Conservation (phyloP, 92 coral and sea anemone genomes). For the Phenganax subtilis region DNA sequence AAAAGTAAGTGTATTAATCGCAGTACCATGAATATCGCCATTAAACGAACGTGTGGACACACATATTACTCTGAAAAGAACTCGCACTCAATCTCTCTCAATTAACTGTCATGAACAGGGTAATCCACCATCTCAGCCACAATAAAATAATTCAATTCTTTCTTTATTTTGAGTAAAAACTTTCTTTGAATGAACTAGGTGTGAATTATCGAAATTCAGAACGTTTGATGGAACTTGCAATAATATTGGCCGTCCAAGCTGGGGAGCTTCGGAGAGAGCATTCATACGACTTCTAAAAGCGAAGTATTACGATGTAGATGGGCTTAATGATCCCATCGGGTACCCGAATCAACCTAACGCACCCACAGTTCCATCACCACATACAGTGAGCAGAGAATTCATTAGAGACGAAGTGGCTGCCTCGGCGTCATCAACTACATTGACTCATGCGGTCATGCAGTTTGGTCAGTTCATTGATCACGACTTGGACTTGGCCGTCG, state of each 20-base stretch:
- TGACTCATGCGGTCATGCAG: slow-evolving; percentile 34
- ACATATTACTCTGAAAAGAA: too few relatives aligned
- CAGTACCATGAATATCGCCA: too few relatives aligned
- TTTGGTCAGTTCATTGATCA: slow-evolving; percentile 39
- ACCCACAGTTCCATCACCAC: slow-evolving; percentile 17
- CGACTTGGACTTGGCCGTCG: slow-evolving; percentile 25
- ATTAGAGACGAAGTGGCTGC: slow-evolving; percentile 31
- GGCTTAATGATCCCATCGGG: slow-evolving; percentile 38
- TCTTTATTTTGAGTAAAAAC: too few relatives aligned
- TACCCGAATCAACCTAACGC: slow-evolving; percentile 33
- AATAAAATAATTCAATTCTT: too few relatives aligned
- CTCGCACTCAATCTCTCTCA: too few relatives aligned
- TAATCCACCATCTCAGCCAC: too few relatives aligned
- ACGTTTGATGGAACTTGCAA: slow-evolving; percentile 33
- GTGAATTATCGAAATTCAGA: not conserved
- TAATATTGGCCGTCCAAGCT: not conserved
- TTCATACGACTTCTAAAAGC: slow-evolving; percentile 13
- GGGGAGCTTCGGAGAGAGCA: slow-evolving; percentile 11
- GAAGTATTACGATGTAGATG: slow-evolving; percentile 25
- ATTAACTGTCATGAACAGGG: too few relatives aligned
- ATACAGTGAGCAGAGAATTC: slow-evolving; percentile 15
- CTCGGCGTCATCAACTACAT: not conserved
- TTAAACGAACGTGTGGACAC: too few relatives aligned
- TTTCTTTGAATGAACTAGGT: too few relatives aligned
- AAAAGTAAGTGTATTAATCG: not conserved